Percentiles rank a stretch among this genome's conserved stretches.
These are phyloP conservation scores for Opisthograptis luteolata DNA, from an alignment of 2,888 invertebrate genomes.

Conservation along the genomic window DNA sequence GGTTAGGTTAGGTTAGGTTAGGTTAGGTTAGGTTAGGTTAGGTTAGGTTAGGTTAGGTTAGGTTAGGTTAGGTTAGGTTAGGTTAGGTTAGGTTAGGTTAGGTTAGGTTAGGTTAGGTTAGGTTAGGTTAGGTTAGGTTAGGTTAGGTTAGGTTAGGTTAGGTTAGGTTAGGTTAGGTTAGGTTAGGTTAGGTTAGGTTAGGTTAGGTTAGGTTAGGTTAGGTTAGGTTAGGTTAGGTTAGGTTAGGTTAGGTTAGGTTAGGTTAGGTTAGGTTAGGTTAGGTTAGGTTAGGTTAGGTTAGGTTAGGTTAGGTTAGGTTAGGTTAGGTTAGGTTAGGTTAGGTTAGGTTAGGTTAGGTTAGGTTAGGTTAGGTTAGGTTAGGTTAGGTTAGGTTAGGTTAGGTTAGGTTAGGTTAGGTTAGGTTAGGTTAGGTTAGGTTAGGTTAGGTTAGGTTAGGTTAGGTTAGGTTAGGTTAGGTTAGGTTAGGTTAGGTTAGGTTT, in stretches of 20 bases:
- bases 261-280: constrained; percentile 26
- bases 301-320: constrained; percentile 32
- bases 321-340: constrained; percentile 29
- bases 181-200: constrained; percentile 28
- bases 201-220: constrained; percentile 31
- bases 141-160: constrained; percentile 33
- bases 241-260: constrained; percentile 32
- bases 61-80: constrained; percentile 18
- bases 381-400: constrained; percentile 24
- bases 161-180: constrained; percentile 33
- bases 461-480: constrained; percentile 35
- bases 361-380: constrained; percentile 35
- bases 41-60: constrained; percentile 16
- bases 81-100: constrained; percentile 25
- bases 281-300: constrained; percentile 30
- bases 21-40: constrained; percentile 22
- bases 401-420: constrained; percentile 32
- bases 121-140: constrained; percentile 25
- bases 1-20: constrained; percentile 22
- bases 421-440: constrained; percentile 32
- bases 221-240: constrained; percentile 31
- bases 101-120: constrained; percentile 31
- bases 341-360: constrained; percentile 33
- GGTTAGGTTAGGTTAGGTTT: too few species aligned
- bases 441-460: constrained; percentile 35